phyloP scores from a whole-genome alignment of 1,140 invertebrate species.

The Pseudomyrmex sp. region DNA sequence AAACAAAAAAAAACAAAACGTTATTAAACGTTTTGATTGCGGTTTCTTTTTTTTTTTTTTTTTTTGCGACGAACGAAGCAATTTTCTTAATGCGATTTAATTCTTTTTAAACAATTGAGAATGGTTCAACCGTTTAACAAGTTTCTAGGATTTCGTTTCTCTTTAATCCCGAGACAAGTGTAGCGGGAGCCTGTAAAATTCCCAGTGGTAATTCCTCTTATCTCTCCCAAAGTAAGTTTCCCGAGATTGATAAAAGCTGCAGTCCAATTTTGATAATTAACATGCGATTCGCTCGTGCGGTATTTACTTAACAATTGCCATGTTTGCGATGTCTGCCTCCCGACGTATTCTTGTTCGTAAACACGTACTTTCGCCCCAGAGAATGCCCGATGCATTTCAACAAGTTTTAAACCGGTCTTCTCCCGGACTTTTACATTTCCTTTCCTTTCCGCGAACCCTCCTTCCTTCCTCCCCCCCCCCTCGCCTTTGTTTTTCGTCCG shows the following conservation, averaged over 20 bases:
- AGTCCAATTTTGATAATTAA: conserved; percentile 57
- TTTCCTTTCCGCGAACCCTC: background rate
- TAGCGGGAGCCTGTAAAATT: conserved; percentile 51
- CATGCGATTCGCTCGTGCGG: conserved; percentile 38
- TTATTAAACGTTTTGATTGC: conserved; percentile 10
- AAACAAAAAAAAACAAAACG: too few relatives aligned
- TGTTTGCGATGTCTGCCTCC: conserved; percentile 31
- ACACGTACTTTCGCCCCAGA: conserved; percentile 23
- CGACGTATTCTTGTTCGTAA: conserved; percentile 35
- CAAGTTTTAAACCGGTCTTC: conserved; percentile 50
- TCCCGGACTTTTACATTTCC: conserved; percentile 30
- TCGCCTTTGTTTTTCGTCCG: background rate
- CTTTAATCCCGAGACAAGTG: conserved; percentile 40
- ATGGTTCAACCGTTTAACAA: conserved; percentile 45
- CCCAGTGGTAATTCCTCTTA: conserved; percentile 53
- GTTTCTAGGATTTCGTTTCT: conserved; percentile 43
- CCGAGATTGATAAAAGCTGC: conserved; percentile 38
- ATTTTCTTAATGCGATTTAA: conserved; percentile 49
- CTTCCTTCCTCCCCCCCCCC: too few relatives aligned
- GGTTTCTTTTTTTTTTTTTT: background rate
- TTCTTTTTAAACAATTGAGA: conserved; percentile 43
- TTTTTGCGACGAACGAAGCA: background rate
- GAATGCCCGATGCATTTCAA: conserved; percentile 59
- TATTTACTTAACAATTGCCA: conserved; percentile 53
- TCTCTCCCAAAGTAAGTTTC: conserved; percentile 42